These are phyloP conservation scores for Altica lythri DNA, from an alignment of 2,888 invertebrate genomes.

Conservation along the genomic window DNA sequence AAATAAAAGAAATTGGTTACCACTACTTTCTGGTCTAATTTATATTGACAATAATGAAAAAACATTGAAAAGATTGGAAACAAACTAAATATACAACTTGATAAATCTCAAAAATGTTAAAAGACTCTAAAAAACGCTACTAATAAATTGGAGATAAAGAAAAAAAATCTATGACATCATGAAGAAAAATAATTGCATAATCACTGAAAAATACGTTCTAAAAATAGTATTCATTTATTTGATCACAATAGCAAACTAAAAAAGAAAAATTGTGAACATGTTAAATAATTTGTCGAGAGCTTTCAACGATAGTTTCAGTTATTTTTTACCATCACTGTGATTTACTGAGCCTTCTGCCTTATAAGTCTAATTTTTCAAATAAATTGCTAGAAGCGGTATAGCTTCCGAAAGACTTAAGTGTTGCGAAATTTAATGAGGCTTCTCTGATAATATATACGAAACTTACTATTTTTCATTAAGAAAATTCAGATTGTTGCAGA, in stretches of 20 bases:
- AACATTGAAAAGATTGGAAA: too few relatives aligned
- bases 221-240: too few relatives aligned
- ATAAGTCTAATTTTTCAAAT: slow-evolving; percentile 8
- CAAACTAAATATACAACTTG: too few relatives aligned
- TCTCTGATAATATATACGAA: background rate
- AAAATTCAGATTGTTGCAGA: background rate
- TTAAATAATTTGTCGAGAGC: slow-evolving; percentile 1
- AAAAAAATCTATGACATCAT: too few relatives aligned
- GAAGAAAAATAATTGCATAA: too few relatives aligned
- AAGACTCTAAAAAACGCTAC: too few relatives aligned
- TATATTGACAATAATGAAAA: too few relatives aligned
- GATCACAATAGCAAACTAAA: background rate
- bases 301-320: background rate
- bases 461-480: slow-evolving; percentile 1
- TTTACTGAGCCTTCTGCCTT: background rate
- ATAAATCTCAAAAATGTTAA: too few relatives aligned
- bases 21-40: too few relatives aligned
- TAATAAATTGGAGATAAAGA: too few relatives aligned
- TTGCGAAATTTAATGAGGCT: slow-evolving; percentile 6
- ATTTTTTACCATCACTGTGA: background rate
- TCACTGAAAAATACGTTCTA: too few relatives aligned
- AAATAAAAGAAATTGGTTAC: too few relatives aligned
- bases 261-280: slow-evolving; percentile 3
- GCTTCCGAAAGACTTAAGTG: slow-evolving; percentile 4
- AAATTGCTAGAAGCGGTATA: slow-evolving; percentile 6